Conservation (phyloP, 2,888 invertebrate genomes). For the Meloe dianella region DNA sequence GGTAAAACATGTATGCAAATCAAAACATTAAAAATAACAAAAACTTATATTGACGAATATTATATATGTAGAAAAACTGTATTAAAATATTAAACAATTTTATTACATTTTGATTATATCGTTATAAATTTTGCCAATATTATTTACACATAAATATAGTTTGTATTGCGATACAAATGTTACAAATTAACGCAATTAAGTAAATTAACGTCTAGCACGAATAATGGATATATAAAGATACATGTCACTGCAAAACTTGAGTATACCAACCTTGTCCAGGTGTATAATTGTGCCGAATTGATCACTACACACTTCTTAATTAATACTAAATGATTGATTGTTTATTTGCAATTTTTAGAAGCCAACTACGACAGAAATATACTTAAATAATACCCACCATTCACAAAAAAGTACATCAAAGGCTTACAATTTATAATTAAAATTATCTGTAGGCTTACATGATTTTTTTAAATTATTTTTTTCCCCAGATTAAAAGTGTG, state of each 20-base stretch:
- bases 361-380: neutral
- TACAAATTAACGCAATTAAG: slow-evolving; percentile 26
- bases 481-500: slow-evolving; percentile 20
- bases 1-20: slow-evolving; percentile 32
- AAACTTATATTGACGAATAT: no score
- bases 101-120: slow-evolving; percentile 25
- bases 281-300: no score
- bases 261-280: no score
- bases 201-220: slow-evolving; percentile 7
- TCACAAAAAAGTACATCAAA: slow-evolving; percentile 11
- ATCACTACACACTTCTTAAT: no score
- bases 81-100: slow-evolving; percentile 20
- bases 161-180: neutral
- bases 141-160: slow-evolving; percentile 4
- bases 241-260: slow-evolving; percentile 1
- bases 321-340: no score
- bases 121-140: slow-evolving; percentile 21
- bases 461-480: slow-evolving; percentile 19
- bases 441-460: neutral
- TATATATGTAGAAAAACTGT: slow-evolving; percentile 2
- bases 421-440: neutral
- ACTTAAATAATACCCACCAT: neutral
- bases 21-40: slow-evolving; percentile 21
- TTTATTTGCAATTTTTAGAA: neutral
- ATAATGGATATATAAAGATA: neutral